phyloP scores from a whole-genome alignment of 2,797 vertebrate genomes.

The Sebastes baramenuke region DNA sequence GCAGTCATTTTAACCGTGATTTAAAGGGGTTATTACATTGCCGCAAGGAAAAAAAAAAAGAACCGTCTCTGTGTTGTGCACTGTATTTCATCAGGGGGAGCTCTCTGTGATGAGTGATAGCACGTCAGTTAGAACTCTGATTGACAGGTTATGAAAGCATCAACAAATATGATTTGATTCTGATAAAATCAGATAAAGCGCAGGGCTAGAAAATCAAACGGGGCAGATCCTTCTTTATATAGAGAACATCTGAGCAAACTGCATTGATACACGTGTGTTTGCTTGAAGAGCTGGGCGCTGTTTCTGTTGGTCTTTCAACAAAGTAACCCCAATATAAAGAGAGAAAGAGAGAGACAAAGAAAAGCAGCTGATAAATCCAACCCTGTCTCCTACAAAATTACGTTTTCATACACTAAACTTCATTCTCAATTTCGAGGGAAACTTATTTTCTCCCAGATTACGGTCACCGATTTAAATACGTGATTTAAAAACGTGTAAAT shows the following conservation, averaged over 20 bases:
- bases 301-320: constrained; percentile 1
- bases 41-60: constrained; percentile 49
- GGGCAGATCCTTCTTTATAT: constrained; percentile 41
- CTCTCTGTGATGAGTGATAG: constrained; percentile 53
- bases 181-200: constrained; percentile 54
- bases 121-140: constrained; percentile 49
- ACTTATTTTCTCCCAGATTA: too few species aligned
- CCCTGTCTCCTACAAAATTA: accelerated
- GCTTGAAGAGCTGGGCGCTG: neutral
- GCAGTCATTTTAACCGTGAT: constrained; percentile 71
- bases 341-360: constrained; percentile 3
- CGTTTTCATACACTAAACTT: too few species aligned
- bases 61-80: constrained; percentile 45
- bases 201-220: constrained; percentile 48
- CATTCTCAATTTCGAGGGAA: too few species aligned
- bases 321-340: constrained; percentile 5
- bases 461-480: too few species aligned
- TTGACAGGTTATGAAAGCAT: constrained; percentile 61
- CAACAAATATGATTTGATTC: constrained; percentile 62
- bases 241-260: constrained; percentile 51
- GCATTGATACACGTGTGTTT: constrained; percentile 27
- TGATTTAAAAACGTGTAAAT: too few species aligned
- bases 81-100: constrained; percentile 52
- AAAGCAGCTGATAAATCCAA: constrained; percentile 15
- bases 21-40: constrained; percentile 75